Evolutionary conservation across 2,888 invertebrate genomes (phyloP), one percentile per base, ranked within the genome.

Genomic region (Eugnorisma glareosa): DNA sequence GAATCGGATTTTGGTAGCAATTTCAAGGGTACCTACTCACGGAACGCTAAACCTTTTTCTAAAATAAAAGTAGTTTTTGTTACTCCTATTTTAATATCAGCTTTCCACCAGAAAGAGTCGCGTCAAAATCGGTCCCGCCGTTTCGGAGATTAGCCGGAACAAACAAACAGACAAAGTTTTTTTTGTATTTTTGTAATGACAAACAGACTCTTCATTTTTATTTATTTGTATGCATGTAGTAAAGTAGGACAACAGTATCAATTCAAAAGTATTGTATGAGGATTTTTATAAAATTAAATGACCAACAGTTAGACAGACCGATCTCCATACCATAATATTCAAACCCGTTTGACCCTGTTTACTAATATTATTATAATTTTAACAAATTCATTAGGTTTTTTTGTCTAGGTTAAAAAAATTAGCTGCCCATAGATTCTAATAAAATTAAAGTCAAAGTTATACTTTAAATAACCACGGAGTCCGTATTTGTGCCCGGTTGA

Each of bases 361-460:
- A 54, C 11, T 54, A 54, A n/a, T 54, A 54, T n/a, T 13, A 54
- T n/a, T n/a, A 54, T 54, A 54, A n/a, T n/a, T n/a, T n/a, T 54
- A 18, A 24, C 18, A 51, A 75, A 45, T 43, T 64, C 24, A 64
- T 45, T 11, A 28, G 4, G 3, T 2, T 31, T 61, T 37, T 24
- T 40, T 21, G 7, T 31, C 31, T 21, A 6, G 1, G 0, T 28
- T n/a, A n/a, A 51, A 21, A 76, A 54, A 63, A 51, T 8, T 1
- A 67, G 57, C 69, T 59, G 69, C 69, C n/a, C 37, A 7, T 54
- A 31, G n/a, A 5, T 64, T 31, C 7, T 37, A 67, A 67, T n/a
- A 21, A 77, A 78, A 35, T 40, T 59, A 2, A 74, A 35, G 2
- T 76, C 51, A 51, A 76, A 43, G 28, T 68, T 43, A 35, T 18